These are phyloP conservation scores for Manduca sexta DNA, from an alignment of 1,140 invertebrate species.

Conservation along the genomic window DNA sequence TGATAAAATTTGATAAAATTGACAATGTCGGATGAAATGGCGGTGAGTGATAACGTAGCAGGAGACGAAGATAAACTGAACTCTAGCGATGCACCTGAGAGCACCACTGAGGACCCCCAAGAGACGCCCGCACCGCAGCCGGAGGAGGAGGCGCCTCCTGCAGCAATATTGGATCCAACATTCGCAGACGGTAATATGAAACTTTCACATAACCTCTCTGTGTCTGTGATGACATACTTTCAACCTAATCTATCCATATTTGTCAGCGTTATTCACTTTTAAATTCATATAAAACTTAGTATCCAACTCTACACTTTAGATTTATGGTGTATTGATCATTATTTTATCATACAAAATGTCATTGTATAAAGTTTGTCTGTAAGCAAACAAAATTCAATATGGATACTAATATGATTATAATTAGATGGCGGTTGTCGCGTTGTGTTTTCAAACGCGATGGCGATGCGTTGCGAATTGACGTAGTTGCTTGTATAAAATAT, in stretches of 20 bases:
- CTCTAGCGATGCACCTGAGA: constrained; percentile 13
- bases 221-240: constrained; percentile 36
- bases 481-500: no score
- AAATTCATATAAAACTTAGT: no score
- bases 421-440: no score
- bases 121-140: constrained; percentile 7
- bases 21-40: constrained; percentile 71
- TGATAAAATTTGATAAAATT: constrained; percentile 52
- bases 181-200: constrained; percentile 30
- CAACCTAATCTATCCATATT: constrained; percentile 6
- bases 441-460: no score
- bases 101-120: constrained; percentile 14
- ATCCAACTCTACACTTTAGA: no score
- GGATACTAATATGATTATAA: no score
- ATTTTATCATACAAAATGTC: no score
- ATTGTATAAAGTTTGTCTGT: no score
- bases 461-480: no score
- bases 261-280: background rate
- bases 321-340: no score
- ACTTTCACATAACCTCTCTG: constrained; percentile 49
- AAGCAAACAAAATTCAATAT: no score
- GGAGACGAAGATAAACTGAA: constrained; percentile 40
- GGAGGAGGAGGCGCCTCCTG: constrained; percentile 9
- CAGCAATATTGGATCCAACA: constrained; percentile 13
- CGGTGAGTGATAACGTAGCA: constrained; percentile 59